Conservation (phyloP, 1,140 invertebrate species). For the Microplitis mediator region DNA sequence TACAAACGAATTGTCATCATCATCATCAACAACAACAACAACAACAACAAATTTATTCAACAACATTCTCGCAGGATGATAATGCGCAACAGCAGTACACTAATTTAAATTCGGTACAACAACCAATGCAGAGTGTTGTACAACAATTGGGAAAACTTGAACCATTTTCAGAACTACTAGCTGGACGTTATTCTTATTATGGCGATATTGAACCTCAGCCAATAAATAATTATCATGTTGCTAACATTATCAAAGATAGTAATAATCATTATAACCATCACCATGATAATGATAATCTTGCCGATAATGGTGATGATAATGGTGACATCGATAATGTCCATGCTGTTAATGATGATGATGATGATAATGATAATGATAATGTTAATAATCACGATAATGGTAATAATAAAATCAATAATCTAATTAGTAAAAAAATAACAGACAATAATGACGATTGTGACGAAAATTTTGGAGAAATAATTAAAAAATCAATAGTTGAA, state of each 20-base stretch:
- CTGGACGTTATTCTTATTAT: conserved; percentile 66
- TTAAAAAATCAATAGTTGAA: conserved; percentile 91
- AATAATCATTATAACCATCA: too few relatives aligned
- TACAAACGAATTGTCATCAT: conserved; percentile 36
- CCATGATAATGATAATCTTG: too few relatives aligned
- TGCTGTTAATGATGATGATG: conserved; percentile 27
- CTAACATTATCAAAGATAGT: too few relatives aligned
- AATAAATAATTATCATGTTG: conserved; percentile 38
- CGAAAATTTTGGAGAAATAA: conserved; percentile 90
- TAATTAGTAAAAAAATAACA: conserved; percentile 32
- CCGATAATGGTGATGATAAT: neutral
- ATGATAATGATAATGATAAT: neutral
- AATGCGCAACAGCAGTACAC: conserved; percentile 53
- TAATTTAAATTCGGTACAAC: conserved; percentile 59
- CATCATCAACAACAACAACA: conserved; percentile 30
- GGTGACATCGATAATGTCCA: neutral
- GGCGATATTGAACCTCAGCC: conserved; percentile 50
- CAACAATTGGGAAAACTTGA: conserved; percentile 71
- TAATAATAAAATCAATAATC: neutral
- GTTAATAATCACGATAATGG: neutral
- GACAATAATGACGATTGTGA: conserved; percentile 57
- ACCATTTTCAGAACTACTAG: conserved; percentile 72
- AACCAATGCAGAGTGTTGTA: conserved; percentile 50
- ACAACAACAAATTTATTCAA: conserved; percentile 46
- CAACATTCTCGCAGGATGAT: conserved; percentile 52